A percentile compares a stretch with the other conserved stretches of the same genome.
Evolutionary conservation across 2,888 invertebrate genomes (phyloP).

Genomic region (Eulithis prunata): DNA sequence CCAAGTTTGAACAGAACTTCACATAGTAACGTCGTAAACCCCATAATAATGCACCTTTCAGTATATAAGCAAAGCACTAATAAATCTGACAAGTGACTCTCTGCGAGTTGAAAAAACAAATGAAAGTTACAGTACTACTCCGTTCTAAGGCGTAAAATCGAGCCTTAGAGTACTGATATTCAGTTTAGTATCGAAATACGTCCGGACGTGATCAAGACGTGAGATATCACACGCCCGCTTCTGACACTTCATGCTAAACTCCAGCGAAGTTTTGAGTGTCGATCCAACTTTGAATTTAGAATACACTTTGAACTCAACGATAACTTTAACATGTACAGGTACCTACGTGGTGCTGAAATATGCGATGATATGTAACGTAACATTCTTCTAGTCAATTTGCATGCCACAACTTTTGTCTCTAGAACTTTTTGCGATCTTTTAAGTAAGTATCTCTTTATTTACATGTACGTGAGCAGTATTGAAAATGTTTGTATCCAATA

Average conservation of each 20-base stretch:
- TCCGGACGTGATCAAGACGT: neutral
- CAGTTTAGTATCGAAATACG: too few species aligned
- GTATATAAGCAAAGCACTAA: neutral
- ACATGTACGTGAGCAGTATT: too few species aligned
- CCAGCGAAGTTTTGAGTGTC: neutral
- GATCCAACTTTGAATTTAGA: too few species aligned
- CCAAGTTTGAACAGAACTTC: conserved; percentile 47
- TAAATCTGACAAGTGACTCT: too few species aligned
- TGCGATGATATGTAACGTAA: conserved; percentile 8
- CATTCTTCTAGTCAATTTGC: conserved; percentile 48
- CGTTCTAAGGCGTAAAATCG: too few species aligned
- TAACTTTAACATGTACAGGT: neutral
- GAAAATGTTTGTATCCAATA: too few species aligned
- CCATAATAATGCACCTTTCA: conserved; percentile 1
- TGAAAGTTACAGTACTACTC: too few species aligned
- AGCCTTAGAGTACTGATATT: too few species aligned
- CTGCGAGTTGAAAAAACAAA: too few species aligned
- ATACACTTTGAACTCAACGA: too few species aligned
- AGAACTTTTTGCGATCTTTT: conserved; percentile 10
- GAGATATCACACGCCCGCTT: neutral
- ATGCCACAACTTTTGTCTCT: conserved; percentile 29
- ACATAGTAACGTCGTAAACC: conserved; percentile 40
- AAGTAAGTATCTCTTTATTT: neutral
- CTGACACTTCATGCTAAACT: neutral
- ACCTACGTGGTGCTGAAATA: neutral